phyloP scores from a whole-genome alignment of 2,113 vertebrate genomes.

The Urocynchramus pylzowi region DNA sequence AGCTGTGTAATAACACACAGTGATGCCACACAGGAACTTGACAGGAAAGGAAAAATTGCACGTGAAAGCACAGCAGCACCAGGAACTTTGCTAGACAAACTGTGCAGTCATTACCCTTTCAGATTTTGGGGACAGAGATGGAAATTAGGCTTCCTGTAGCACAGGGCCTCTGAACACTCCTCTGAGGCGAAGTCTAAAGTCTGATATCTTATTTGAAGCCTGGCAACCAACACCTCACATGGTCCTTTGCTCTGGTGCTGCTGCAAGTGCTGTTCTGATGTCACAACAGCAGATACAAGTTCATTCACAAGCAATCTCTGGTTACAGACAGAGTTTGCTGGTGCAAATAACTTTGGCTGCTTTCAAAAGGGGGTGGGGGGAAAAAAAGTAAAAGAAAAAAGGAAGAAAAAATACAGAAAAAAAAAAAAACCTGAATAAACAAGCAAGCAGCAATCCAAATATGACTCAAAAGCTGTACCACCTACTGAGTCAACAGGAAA shows the following conservation, averaged over 20 bases:
- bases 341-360: background rate
- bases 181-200: background rate
- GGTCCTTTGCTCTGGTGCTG: background rate
- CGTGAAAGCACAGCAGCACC: background rate
- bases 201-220: constrained; percentile 34
- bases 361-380: background rate
- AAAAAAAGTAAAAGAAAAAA: accelerated
- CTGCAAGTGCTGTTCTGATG: background rate
- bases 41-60: constrained; percentile 16
- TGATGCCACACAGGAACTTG: background rate
- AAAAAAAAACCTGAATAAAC: background rate
- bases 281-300: background rate
- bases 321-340: background rate
- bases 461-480: background rate
- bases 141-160: background rate
- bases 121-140: background rate
- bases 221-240: background rate
- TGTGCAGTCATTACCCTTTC: background rate
- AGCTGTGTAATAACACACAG: constrained; percentile 19
- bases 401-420: accelerated
- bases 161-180: background rate
- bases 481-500: background rate
- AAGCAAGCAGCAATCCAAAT: background rate
- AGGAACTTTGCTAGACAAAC: background rate
- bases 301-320: background rate